Evolutionary conservation across 1,140 invertebrate genomes (phyloP).

Genomic region (Pararge aegeria): DNA sequence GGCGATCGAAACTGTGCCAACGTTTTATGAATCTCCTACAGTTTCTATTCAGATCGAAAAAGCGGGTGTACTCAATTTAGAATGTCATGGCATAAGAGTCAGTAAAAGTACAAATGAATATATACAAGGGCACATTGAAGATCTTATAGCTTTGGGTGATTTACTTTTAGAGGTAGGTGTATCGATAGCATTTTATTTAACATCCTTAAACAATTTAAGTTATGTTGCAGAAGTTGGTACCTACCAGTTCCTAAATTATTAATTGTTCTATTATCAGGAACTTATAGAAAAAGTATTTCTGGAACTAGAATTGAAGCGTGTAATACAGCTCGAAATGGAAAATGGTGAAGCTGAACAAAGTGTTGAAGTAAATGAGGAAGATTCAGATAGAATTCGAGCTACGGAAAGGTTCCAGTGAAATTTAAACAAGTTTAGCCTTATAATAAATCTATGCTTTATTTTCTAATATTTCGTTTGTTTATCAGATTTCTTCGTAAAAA

Average conservation of each 20-base stretch:
- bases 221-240: too few species aligned
- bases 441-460: too few species aligned
- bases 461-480: neutral
- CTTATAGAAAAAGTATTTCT: conserved; percentile 29
- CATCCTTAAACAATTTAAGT: too few species aligned
- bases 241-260: neutral
- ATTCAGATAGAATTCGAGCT: conserved; percentile 30
- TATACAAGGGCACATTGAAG: conserved; percentile 60
- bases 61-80: conserved; percentile 57
- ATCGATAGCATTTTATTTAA: conserved; percentile 13
- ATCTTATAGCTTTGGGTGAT: conserved; percentile 47
- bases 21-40: conserved; percentile 75
- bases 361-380: conserved; percentile 8
- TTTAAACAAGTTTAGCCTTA: neutral
- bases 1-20: conserved; percentile 72
- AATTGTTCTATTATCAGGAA: conserved; percentile 11
- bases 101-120: conserved; percentile 55
- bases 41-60: conserved; percentile 61
- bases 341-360: conserved; percentile 24
- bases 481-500: conserved; percentile 57
- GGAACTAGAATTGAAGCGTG: conserved; percentile 24
- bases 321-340: conserved; percentile 18
- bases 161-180: conserved; percentile 53
- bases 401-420: conserved; percentile 37
- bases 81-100: conserved; percentile 58